Percentiles rank a stretch among this genome's conserved stretches.
These are phyloP conservation scores for Alviniconcha marisindica DNA, from an alignment of 1,140 invertebrate genomes.

Conservation along the genomic window DNA sequence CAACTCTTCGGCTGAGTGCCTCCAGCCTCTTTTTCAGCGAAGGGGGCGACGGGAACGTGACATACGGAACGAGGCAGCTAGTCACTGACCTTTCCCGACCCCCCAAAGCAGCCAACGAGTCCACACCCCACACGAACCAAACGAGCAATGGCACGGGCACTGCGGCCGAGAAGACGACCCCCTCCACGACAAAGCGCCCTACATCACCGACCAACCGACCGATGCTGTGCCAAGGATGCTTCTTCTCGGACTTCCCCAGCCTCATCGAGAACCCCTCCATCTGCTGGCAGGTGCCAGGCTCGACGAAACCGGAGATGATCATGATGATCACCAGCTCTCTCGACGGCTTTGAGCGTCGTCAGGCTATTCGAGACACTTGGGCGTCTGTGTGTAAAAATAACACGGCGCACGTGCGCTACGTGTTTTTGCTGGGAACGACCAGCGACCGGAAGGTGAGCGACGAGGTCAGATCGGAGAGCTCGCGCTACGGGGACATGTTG, in stretches of 20 bases:
- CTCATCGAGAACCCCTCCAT: not conserved
- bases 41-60: no score
- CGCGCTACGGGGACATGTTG: not conserved
- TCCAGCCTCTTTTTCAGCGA: no score
- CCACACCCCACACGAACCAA: no score
- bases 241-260: not conserved
- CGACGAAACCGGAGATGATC: not conserved
- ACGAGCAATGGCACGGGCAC: not conserved
- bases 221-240: not conserved
- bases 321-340: constrained; percentile 14
- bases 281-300: not conserved
- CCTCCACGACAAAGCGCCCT: no score
- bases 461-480: not conserved
- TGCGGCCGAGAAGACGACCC: not conserved
- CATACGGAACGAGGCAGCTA: no score
- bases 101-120: no score
- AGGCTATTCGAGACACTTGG: constrained; percentile 1
- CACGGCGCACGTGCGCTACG: constrained; percentile 14
- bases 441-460: not conserved
- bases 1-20: no score
- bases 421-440: constrained; percentile 23
- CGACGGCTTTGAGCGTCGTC: not conserved
- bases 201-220: constrained; percentile 18
- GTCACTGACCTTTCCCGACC: no score
- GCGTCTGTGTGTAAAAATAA: constrained; percentile 1